Base-by-base conservation (phyloP, 1,140 invertebrate genomes). In the Formica exsecta region DNA sequence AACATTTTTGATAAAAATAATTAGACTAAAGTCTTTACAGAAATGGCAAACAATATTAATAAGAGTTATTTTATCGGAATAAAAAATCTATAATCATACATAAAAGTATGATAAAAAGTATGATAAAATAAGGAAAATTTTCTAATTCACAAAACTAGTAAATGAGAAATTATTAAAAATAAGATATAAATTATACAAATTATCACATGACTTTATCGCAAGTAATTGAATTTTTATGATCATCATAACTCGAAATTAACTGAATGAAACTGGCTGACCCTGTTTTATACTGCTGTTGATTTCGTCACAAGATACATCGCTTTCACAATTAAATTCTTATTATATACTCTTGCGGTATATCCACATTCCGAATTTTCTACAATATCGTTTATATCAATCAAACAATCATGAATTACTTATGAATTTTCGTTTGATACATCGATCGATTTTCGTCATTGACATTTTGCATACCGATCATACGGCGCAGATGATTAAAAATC, bases 401-500 rank as follows among this genome's bases (percentile, higher is more conserved):
- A 65, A 11, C 36, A n/a, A 29, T 41, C n/a, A 87, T 38, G 36
- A 70, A 48, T 51, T 75, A 76, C 51, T 54, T 62, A 61, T 51
- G 65, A 80, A 32, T 48, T 22, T 8, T 62, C 36, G n/a, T 44
- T 11, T 57, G 36, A 32, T 11, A 59, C 13, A 41, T 29, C 13
- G 3, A 81, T 73, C 48, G 32, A 61, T 36, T 62, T 57, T 75
- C 36, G 29, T 41, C 64, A 36, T 41, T 65, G 62, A 65, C 48
- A 87, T 84, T 85, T 87, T 48, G 11, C 57, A 44, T 59, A 41
- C 11, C 13, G 22, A 76, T 83, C 77, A 74, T 29, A 32, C 32
- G 1, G 22, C 32, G 25, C 36, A 66, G 57, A 73, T 66, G 70
- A 89, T 89, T 83, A 89, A 89, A 88, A 88, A 57, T 73, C 73